These are phyloP conservation scores for Drosophila sproati DNA, from an alignment of 1,140 invertebrate species.

Conservation along the genomic window DNA sequence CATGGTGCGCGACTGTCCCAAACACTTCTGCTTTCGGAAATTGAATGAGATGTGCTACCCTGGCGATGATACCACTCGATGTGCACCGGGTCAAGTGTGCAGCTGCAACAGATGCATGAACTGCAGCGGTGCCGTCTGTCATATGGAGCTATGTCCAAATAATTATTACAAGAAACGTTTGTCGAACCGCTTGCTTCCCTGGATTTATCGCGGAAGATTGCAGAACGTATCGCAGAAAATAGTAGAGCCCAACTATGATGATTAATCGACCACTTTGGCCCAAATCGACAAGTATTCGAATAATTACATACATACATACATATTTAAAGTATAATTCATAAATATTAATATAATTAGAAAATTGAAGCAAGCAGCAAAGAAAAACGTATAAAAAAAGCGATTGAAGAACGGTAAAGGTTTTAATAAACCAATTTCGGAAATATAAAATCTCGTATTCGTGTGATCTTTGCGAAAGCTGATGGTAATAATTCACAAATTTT, in stretches of 20 bases:
- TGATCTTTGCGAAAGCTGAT: no score
- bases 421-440: background rate
- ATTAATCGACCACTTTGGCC: background rate
- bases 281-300: background rate
- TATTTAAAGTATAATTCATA: conserved; percentile 3
- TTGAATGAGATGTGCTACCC: background rate
- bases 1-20: background rate
- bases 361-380: background rate
- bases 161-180: background rate
- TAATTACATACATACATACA: background rate
- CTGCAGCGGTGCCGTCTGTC: background rate
- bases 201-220: background rate
- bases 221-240: background rate
- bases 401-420: background rate
- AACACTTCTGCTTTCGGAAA: background rate
- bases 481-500: no score
- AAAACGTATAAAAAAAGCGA: background rate
- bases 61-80: background rate
- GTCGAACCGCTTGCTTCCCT: background rate
- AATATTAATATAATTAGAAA: background rate
- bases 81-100: background rate
- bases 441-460: background rate
- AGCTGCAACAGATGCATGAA: background rate
- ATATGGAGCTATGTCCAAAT: background rate
- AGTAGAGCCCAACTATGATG: background rate